Evolutionary conservation across 2,113 vertebrate species (phyloP).

Genomic region (Platysteira castanea): DNA sequence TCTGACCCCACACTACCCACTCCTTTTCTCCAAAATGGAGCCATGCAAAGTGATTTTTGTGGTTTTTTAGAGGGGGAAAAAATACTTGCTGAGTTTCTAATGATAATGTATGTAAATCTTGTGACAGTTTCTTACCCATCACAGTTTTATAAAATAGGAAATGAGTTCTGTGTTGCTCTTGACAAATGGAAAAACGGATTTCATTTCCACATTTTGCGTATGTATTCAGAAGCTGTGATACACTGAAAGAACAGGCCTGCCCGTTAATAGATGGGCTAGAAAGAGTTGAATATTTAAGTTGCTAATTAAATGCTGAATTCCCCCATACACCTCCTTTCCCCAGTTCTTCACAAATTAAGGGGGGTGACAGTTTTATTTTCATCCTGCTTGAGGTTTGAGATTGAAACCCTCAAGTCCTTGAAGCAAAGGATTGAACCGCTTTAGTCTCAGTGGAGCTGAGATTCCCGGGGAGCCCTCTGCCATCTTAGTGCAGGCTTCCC

Average conservation of each 20-base stretch:
- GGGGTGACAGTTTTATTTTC: neutral
- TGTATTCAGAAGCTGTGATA: neutral
- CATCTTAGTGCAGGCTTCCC: neutral
- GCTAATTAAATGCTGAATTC: slow-evolving; percentile 2
- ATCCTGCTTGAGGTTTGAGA: neutral
- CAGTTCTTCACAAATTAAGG: neutral
- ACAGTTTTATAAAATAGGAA: neutral
- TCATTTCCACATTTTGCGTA: neutral
- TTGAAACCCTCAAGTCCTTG: neutral
- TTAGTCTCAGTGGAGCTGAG: neutral
- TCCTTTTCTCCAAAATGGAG: neutral
- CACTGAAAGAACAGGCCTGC: neutral
- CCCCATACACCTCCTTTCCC: neutral
- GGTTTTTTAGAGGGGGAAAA: neutral
- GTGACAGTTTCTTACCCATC: neutral
- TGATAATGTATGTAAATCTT: slow-evolving; percentile 13
- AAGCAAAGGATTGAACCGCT: rapidly evolving
- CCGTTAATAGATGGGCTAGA: neutral
- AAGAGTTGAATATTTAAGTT: neutral
- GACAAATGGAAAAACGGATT: neutral
- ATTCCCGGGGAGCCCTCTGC: neutral
- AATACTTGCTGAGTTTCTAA: neutral
- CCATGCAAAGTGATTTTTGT: neutral
- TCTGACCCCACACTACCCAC: neutral
- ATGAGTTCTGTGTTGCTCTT: neutral